A percentile compares a stretch with the other conserved stretches of the same genome.
Conservation (phyloP, 2,113 vertebrate genomes). For the Xiphias gladius region DNA sequence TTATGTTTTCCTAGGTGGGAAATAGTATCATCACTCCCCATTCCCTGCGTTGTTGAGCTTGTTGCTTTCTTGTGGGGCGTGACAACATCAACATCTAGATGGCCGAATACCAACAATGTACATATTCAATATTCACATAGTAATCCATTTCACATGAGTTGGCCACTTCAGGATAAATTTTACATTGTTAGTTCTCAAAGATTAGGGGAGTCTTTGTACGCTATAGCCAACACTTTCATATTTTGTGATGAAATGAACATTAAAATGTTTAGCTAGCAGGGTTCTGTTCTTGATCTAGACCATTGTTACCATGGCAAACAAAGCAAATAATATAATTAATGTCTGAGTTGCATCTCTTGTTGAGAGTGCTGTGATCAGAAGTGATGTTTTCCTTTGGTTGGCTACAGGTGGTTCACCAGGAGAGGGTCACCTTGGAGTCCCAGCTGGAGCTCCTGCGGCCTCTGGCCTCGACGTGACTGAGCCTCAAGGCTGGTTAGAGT, state of each 20-base stretch:
- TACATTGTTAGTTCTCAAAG: not conserved
- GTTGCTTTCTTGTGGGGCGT: too few species aligned
- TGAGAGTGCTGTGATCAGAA: constrained; percentile 17
- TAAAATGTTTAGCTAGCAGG: not conserved
- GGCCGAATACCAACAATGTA: too few species aligned
- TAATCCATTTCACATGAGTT: not conserved
- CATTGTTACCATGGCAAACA: constrained; percentile 10
- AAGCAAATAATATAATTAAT: constrained; percentile 3
- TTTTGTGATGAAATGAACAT: not conserved
- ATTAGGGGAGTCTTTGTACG: not conserved
- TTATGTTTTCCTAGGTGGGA: too few species aligned
- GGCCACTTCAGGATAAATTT: not conserved
- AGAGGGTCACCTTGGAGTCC: constrained; percentile 93
- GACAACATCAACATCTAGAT: too few species aligned
- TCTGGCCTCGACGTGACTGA: constrained; percentile 88
- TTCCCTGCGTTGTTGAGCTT: too few species aligned
- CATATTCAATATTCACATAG: not conserved
- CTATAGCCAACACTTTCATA: not conserved
- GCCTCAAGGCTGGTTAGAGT: not conserved
- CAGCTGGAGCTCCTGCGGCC: constrained; percentile 94
- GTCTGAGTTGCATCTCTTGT: constrained; percentile 21
- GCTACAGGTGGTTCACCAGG: constrained; percentile 92
- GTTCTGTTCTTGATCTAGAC: constrained; percentile 12
- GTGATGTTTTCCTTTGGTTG: constrained; percentile 36
- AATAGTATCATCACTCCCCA: too few species aligned